These are phyloP conservation scores for Syrphus vitripennis DNA, from an alignment of 2,888 invertebrate genomes.

Conservation along the genomic window DNA sequence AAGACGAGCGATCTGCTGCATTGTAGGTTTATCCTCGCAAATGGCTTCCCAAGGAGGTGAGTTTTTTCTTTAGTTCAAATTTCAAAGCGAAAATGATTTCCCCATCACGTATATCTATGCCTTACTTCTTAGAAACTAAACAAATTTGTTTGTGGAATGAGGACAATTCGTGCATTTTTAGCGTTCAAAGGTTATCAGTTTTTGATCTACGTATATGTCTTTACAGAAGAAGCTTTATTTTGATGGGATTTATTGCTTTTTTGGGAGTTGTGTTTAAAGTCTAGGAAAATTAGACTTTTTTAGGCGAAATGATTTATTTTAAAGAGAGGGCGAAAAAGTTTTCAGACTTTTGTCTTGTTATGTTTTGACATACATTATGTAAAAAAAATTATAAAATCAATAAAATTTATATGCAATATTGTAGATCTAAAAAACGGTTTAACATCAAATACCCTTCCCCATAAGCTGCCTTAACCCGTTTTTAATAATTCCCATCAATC, in stretches of 20 bases:
- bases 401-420: too few relatives aligned
- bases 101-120: not conserved
- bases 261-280: not conserved
- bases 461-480: too few relatives aligned
- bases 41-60: constrained; percentile 19
- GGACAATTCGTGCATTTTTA: not conserved
- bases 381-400: too few relatives aligned
- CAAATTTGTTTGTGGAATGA: constrained; percentile 16
- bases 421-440: too few relatives aligned
- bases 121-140: not conserved
- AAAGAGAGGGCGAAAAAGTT: too few relatives aligned
- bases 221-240: not conserved
- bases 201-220: constrained; percentile 51
- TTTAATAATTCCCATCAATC: too few relatives aligned
- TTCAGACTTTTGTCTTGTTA: too few relatives aligned
- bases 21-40: not conserved
- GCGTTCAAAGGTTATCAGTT: not conserved
- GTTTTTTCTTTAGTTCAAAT: constrained; percentile 31
- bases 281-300: too few relatives aligned
- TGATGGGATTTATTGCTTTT: not conserved
- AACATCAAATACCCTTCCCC: too few relatives aligned
- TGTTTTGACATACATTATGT: too few relatives aligned
- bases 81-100: constrained; percentile 6
- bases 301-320: too few relatives aligned
- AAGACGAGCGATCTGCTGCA: constrained; percentile 48